Base-by-base conservation (phyloP, 2,797 vertebrate genomes). In the Acipenser oxyrinchus region DNA sequence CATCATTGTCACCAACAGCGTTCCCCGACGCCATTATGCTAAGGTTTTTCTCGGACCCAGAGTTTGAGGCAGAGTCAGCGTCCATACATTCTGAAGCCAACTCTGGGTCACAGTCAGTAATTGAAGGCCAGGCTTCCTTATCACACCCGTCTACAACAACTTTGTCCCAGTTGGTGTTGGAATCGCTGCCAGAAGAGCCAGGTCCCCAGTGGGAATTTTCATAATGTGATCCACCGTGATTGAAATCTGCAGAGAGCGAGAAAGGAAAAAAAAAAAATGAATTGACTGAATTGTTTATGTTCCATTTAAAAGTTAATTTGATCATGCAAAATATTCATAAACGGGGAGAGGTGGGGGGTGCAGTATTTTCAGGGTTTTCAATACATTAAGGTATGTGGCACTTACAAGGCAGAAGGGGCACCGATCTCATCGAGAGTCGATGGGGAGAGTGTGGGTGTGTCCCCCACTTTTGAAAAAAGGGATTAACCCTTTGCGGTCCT, bases 1-100 rank as follows among this genome's bases (percentile, higher is more conserved):
- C 85, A 75, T 89, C 91, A 77, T 82, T 83, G 68, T 92, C 88
- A 61, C 86, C 81, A 71, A 86, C 88, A 69, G 84, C 75, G 70
- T 87, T 86, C 73, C 88, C 87, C 73, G 90, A 88, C 73, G 91
- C 87, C 88, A 91, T 92, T 75, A 85, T 85, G 59, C 87, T 75
- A 18, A 94, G 89, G 89, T 92, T 93, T 81, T 91, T 93, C 85
- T 97, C 94, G 1, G 95, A 94, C 77, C 93, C 92, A 13, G 92
- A 88, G 78, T 90, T 93, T 75, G 92, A 94, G 86, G 88, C 89
- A 82, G 92, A 95, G 84, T 98, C 95, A 85, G 93, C 90, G 71
- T 95, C 95, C 91, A 92, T 88, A 89, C 94, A 95, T 95, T 96
- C 94, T 88, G 93, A 92, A 73, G 91, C 88, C 79, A 93, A 81